Percentiles rank a stretch among this genome's conserved stretches.
Conservation (phyloP, 2,113 vertebrate species). For the Takifugu flavidus region DNA sequence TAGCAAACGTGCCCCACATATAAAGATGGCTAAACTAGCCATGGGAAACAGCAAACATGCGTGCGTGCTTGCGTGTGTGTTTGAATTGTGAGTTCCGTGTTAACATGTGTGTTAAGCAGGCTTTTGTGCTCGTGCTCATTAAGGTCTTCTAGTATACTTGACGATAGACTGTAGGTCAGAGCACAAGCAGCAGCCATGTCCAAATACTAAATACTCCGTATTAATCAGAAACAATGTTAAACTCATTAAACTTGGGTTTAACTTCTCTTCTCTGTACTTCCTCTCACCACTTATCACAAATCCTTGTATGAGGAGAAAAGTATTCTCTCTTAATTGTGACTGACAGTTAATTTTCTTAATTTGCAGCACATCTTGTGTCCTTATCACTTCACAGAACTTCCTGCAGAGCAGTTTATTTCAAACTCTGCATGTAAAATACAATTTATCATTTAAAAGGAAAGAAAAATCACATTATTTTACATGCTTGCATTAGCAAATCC, state of each 20-base stretch:
- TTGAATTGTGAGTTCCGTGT: conserved; percentile 38
- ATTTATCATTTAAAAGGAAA: background rate
- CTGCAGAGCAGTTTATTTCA: too few species aligned
- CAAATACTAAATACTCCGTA: conserved; percentile 38
- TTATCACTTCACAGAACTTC: background rate
- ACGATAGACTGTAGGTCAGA: conserved; percentile 42
- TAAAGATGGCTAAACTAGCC: conserved; percentile 68
- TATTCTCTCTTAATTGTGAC: too few species aligned
- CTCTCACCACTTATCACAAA: too few species aligned
- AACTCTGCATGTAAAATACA: too few species aligned
- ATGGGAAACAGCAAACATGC: conserved; percentile 54
- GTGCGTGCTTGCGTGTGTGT: conserved; percentile 17
- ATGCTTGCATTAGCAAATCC: too few species aligned
- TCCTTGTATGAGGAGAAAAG: too few species aligned
- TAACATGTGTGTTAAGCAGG: conserved; percentile 48
- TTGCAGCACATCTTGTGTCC: background rate
- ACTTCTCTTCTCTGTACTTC: background rate
- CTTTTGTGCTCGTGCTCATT: conserved; percentile 57
- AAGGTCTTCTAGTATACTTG: conserved; percentile 51
- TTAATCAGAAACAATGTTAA: conserved; percentile 40
- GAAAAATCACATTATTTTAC: background rate
- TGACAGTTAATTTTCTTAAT: background rate
- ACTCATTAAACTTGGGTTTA: conserved; percentile 42
- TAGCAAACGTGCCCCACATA: conserved; percentile 75
- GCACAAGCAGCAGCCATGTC: conserved; percentile 36